phyloP scores from a whole-genome alignment of 2,797 vertebrate genomes.

The Liparis tanakae region DNA sequence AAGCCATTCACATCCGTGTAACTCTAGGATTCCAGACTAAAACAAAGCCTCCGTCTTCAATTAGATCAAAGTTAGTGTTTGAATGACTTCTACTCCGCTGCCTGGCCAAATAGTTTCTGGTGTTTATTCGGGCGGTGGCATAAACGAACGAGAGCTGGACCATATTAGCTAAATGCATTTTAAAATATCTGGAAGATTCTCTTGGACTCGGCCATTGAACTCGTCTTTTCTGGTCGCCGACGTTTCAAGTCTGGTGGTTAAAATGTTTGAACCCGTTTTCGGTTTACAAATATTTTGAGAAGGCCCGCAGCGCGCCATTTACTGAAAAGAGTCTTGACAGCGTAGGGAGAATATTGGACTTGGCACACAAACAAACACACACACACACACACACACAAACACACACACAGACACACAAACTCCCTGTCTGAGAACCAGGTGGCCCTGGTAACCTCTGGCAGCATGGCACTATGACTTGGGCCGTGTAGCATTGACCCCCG shows the following conservation, averaged over 20 bases:
- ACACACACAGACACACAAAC: constrained; percentile 34
- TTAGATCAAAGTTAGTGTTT: constrained; percentile 58
- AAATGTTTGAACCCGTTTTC: constrained; percentile 58
- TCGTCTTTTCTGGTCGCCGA: constrained; percentile 38
- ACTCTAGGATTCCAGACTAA: constrained; percentile 51
- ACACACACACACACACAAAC: background rate
- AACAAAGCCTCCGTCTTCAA: constrained; percentile 35
- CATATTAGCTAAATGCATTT: constrained; percentile 37
- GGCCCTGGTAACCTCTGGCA: constrained; percentile 82
- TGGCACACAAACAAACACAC: constrained; percentile 37
- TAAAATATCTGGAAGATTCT: constrained; percentile 45
- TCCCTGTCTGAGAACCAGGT: constrained; percentile 77
- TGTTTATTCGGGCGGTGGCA: constrained; percentile 57
- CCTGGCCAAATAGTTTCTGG: constrained; percentile 45
- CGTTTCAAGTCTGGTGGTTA: constrained; percentile 52
- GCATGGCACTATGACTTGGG: constrained; percentile 70
- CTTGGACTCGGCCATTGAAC: constrained; percentile 37
- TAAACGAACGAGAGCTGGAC: constrained; percentile 56
- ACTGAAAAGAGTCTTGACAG: constrained; percentile 34
- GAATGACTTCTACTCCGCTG: constrained; percentile 51
- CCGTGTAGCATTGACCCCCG: constrained; percentile 77
- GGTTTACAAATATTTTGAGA: constrained; percentile 62
- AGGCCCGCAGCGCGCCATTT: constrained; percentile 37
- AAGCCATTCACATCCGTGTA: constrained; percentile 44
- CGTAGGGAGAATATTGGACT: constrained; percentile 42